Evolutionary conservation across 1,140 invertebrate species (phyloP), one percentile per base, ranked within the genome.

Genomic region (Temnothorax nylanderi): DNA sequence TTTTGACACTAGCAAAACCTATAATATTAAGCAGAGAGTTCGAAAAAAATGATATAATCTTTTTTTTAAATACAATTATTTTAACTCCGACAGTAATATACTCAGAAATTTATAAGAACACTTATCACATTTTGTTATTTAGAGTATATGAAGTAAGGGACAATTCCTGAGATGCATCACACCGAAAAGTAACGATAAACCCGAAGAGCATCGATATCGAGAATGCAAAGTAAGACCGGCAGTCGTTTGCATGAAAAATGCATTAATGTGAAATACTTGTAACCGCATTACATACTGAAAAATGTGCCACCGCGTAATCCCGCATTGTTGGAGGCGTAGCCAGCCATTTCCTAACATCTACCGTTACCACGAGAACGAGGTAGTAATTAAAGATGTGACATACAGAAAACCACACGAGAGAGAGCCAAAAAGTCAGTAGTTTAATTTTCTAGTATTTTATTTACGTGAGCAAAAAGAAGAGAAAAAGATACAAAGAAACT

Each of bases 201-300:
- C 21, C 5, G 37, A 41, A 76, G 18, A 49, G 47, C 26, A 44
- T 80, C 87, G 82, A 89, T 89, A 86, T 62, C 18, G 58, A 85
- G 44, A 74, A 75, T 51, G 51, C 44, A 62, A 84, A 75, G 54
- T 84, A 74, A 84, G 26, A 69, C 49, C 74, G 41, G 34, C 21
- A 62, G 72, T 84, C 47, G 62, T 89, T 78, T 86, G 72, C 88
- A 86, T 89, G 32, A 37, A 44, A 76, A 86, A 65, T 74, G 81
- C 72, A 86, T 86, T 74, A 71, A 88, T 75, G 81, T 65, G 13
- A 47, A 54, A 49, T 47, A 72, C 65, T 89, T 76, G 69, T 85
- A 81, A 71, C 56, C 78, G 8, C 44, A 32, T 32, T 56, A 41
- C 54, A 58, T 62, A 32, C 56, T 67, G 49, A 85, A 75, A 84